phyloP scores from a whole-genome alignment of 2,113 vertebrate genomes.

The Uropsilus gracilis region DNA sequence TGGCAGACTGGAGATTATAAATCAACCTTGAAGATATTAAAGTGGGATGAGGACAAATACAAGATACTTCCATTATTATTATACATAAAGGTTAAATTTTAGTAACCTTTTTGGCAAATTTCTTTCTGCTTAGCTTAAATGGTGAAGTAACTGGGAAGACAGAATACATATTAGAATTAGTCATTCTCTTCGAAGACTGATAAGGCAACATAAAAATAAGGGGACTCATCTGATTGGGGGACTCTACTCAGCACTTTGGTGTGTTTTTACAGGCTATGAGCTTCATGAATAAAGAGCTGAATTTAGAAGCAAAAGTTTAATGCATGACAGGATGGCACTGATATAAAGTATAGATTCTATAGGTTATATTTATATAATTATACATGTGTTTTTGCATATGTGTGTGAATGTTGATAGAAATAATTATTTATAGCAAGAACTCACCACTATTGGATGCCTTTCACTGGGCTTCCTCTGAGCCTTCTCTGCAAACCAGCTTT shows the following conservation, averaged over 20 bases:
- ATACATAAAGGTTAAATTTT: not conserved
- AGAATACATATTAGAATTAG: not conserved
- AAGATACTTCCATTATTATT: not conserved
- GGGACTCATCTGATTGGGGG: not conserved
- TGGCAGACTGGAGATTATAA: not conserved
- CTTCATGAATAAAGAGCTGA: not conserved
- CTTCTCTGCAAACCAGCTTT: no score
- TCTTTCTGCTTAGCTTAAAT: not conserved
- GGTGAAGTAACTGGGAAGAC: not conserved
- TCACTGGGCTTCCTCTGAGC: rapidly evolving
- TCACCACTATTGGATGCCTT: no score
- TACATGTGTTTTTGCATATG: not conserved
- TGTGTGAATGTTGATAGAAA: not conserved
- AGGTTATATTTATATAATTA: not conserved
- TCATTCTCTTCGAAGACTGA: not conserved
- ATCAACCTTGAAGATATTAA: not conserved
- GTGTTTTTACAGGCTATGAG: not conserved
- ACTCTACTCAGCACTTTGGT: rapidly evolving
- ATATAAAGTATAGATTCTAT: not conserved
- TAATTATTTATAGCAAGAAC: not conserved
- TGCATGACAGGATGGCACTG: not conserved
- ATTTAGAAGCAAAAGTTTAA: not conserved
- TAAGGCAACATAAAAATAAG: not conserved
- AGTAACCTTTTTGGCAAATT: not conserved
- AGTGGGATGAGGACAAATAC: not conserved